Conservation (phyloP, 2,888 invertebrate species). For the Eustalomyia histrio region DNA sequence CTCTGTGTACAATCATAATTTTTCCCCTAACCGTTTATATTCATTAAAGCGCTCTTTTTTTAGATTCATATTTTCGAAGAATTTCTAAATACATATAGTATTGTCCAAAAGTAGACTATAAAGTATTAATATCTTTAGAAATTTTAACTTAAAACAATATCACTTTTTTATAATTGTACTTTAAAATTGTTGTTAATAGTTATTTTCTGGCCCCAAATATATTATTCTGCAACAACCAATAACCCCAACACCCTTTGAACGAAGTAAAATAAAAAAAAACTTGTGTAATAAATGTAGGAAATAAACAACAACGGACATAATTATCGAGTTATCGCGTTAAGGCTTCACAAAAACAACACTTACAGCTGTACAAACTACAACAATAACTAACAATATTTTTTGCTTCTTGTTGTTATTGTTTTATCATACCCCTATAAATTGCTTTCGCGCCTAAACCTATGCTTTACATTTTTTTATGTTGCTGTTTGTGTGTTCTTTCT, state of each 20-base stretch:
- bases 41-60: no score
- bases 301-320: slow-evolving; percentile 80
- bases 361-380: slow-evolving; percentile 24
- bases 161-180: background rate
- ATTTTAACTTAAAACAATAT: background rate
- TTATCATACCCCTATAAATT: slow-evolving; percentile 51
- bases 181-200: background rate
- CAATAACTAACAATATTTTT: slow-evolving; percentile 26
- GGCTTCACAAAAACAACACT: slow-evolving; percentile 33
- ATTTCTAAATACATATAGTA: no score
- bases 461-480: slow-evolving; percentile 72
- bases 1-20: no score
- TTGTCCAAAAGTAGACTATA: slow-evolving; percentile 8
- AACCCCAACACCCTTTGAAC: background rate
- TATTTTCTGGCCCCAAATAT: background rate
- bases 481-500: slow-evolving; percentile 20
- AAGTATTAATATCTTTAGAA: background rate
- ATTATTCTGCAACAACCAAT: background rate
- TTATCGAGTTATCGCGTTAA: slow-evolving; percentile 80
- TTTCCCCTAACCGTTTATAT: no score
- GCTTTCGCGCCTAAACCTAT: slow-evolving; percentile 62
- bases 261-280: background rate
- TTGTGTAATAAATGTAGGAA: slow-evolving; percentile 79
- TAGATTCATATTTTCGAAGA: no score
- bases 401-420: slow-evolving; percentile 30